phyloP scores from a whole-genome alignment of 1,140 invertebrate genomes.

The Nebria ingens region DNA sequence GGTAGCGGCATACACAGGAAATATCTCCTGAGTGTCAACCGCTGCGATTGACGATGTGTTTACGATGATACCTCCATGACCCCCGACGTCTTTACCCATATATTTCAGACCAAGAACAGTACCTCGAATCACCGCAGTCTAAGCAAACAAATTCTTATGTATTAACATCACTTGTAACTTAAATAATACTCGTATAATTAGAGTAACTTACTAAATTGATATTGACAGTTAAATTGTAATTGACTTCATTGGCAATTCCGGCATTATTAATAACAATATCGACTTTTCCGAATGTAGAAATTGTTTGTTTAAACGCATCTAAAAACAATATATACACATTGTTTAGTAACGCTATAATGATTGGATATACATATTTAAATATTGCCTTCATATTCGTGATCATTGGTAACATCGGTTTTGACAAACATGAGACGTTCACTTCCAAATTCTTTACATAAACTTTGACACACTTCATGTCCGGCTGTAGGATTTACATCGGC shows the following conservation, averaged over 20 bases:
- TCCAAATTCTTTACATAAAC: conserved; percentile 24
- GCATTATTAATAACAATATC: conserved; percentile 70
- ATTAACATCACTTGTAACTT: no score
- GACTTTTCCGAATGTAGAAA: conserved; percentile 55
- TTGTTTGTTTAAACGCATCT: conserved; percentile 62
- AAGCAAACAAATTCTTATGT: conserved; percentile 17
- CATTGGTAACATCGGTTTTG: conserved; percentile 20
- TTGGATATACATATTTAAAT: not conserved
- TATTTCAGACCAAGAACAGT: conserved; percentile 56
- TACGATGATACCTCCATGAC: conserved; percentile 53
- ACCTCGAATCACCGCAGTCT: conserved; percentile 65
- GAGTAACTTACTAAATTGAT: conserved; percentile 60
- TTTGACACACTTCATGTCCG: conserved; percentile 19
- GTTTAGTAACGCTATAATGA: not conserved
- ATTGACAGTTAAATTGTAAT: conserved; percentile 65
- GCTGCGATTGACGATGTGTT: conserved; percentile 55
- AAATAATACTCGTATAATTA: no score
- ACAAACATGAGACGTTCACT: conserved; percentile 20
- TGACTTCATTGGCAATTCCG: conserved; percentile 62
- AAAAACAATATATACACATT: conserved; percentile 5
- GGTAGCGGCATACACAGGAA: conserved; percentile 64
- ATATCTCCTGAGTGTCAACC: conserved; percentile 52
- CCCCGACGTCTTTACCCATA: conserved; percentile 57
- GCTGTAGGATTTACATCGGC: conserved; percentile 20
- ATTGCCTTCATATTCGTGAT: conserved; percentile 23